phyloP scores from a whole-genome alignment of 2,888 invertebrate genomes.

The Leptodirus hochenwartii region DNA sequence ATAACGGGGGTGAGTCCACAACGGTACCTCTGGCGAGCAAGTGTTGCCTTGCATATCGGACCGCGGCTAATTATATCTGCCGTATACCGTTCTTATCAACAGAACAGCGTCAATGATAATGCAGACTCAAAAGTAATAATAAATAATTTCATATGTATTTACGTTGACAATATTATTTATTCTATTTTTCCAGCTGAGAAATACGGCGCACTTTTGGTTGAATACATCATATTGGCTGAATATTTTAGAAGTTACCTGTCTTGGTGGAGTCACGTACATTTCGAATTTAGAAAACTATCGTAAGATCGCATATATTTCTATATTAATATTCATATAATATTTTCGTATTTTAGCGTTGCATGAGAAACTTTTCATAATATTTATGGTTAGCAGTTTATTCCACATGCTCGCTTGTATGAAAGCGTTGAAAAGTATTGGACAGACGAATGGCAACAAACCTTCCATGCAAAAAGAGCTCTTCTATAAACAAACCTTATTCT shows the following conservation, averaged over 20 bases:
- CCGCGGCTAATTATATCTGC: slow-evolving; percentile 79
- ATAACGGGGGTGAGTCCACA: slow-evolving; percentile 88
- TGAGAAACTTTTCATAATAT: slow-evolving; percentile 80
- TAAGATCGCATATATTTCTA: slow-evolving; percentile 31
- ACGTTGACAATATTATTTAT: slow-evolving; percentile 5
- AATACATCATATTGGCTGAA: slow-evolving; percentile 66
- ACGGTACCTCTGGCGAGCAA: slow-evolving; percentile 81
- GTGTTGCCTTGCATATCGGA: slow-evolving; percentile 80
- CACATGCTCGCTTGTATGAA: slow-evolving; percentile 66
- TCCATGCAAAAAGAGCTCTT: slow-evolving; percentile 18
- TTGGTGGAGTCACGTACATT: slow-evolving; percentile 85
- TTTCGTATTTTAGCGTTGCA: slow-evolving; percentile 44
- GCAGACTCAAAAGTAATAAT: slow-evolving; percentile 32
- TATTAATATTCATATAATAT: slow-evolving; percentile 2
- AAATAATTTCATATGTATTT: too few species aligned
- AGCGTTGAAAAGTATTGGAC: slow-evolving; percentile 25
- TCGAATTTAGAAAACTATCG: slow-evolving; percentile 92
- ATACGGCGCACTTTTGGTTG: slow-evolving; percentile 40
- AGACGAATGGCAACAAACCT: slow-evolving; percentile 18
- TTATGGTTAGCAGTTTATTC: slow-evolving; percentile 67
- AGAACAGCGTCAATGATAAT: slow-evolving; percentile 41
- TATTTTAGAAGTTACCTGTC: slow-evolving; percentile 62
- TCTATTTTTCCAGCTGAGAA: slow-evolving; percentile 28
- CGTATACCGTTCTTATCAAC: slow-evolving; percentile 69
- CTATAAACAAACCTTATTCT: slow-evolving; percentile 55